These are phyloP conservation scores for Hyaena hyaena DNA, from an alignment of 2,113 vertebrate species.

Conservation along the genomic window DNA sequence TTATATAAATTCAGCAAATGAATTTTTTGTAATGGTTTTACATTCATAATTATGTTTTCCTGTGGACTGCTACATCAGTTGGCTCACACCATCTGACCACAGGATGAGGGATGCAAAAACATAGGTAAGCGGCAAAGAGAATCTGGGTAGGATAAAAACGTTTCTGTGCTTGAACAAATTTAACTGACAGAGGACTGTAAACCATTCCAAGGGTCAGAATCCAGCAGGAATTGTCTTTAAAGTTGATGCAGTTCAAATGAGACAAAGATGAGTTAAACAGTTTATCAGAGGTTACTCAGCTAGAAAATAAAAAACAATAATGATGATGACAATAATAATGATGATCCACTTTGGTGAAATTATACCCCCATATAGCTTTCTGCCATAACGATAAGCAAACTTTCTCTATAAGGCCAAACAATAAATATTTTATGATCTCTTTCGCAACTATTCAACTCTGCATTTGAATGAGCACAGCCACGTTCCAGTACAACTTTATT, in stretches of 20 bases:
- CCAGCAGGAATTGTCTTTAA: background rate
- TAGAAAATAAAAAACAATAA: slow-evolving; percentile 3
- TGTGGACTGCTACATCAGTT: slow-evolving; percentile 61
- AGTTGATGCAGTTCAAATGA: background rate
- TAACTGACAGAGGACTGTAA: background rate
- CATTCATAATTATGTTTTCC: slow-evolving; percentile 73
- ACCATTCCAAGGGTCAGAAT: background rate
- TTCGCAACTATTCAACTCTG: background rate
- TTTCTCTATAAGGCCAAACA: background rate
- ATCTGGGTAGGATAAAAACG: background rate
- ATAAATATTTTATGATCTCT: background rate
- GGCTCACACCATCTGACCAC: slow-evolving; percentile 41
- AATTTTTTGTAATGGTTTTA: slow-evolving; percentile 70
- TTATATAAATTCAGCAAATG: slow-evolving; percentile 57
- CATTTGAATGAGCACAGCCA: background rate
- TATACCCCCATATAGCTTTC: background rate
- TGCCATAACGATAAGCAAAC: background rate
- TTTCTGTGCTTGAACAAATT: background rate
- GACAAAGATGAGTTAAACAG: background rate
- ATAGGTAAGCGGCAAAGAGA: background rate
- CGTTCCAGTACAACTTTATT: slow-evolving; percentile 7
- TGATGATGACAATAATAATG: background rate
- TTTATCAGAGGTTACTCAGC: background rate
- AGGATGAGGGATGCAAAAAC: background rate
- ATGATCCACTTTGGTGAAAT: background rate